Evolutionary conservation across 2,888 invertebrate species (phyloP).

Genomic region (Mimumesa dahlbomi): DNA sequence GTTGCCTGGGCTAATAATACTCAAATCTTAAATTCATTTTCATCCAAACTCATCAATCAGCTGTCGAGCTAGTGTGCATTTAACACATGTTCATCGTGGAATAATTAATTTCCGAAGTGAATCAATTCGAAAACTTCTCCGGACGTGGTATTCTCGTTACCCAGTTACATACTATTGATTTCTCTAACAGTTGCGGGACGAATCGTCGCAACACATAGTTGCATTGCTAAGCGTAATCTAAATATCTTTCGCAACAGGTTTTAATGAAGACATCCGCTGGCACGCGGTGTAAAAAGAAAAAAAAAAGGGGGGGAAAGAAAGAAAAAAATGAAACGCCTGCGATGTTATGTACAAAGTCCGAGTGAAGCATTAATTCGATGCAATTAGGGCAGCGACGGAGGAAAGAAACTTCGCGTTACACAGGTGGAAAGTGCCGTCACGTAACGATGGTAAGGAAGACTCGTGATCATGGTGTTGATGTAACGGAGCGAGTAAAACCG

Average conservation of each 20-base stretch:
- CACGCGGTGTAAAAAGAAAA: too few species aligned
- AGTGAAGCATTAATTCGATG: slow-evolving; percentile 9
- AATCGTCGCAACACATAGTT: too few species aligned
- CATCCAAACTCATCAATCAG: too few species aligned
- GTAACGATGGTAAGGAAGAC: slow-evolving; percentile 14
- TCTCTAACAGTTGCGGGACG: not conserved
- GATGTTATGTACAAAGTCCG: not conserved
- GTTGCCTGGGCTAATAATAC: too few species aligned
- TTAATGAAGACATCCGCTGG: slow-evolving; percentile 1
- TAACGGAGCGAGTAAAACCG: slow-evolving; percentile 3
- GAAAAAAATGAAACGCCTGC: slow-evolving; percentile 16
- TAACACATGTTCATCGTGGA: too few species aligned
- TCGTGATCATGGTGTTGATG: too few species aligned
- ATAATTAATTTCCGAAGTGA: too few species aligned
- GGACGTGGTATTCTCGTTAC: slow-evolving; percentile 12
- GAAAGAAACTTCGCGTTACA: not conserved
- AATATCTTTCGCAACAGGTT: slow-evolving; percentile 13
- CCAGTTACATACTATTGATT: slow-evolving; percentile 24
- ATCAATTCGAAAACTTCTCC: slow-evolving; percentile 12
- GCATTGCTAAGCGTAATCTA: slow-evolving; percentile 10
- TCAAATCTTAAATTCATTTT: not conserved
- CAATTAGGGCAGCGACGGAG: slow-evolving; percentile 22
- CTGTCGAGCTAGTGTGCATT: too few species aligned
- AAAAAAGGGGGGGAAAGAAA: too few species aligned
- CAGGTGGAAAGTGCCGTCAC: slow-evolving; percentile 3